Evolutionary conservation across 1,140 invertebrate species (phyloP).

Genomic region (Theocolax elegans): DNA sequence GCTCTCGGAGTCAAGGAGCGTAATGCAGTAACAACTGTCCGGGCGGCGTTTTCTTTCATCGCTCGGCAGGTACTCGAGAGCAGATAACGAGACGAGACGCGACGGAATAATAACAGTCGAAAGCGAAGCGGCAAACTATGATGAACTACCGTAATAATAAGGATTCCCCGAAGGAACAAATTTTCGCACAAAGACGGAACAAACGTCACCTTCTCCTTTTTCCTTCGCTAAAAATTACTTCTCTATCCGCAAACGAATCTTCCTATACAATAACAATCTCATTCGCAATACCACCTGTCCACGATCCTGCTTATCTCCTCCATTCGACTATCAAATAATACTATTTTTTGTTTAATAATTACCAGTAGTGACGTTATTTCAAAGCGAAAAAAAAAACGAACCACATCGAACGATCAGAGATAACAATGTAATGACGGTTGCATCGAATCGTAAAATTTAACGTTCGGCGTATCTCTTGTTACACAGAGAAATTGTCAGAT

Average conservation of each 20-base stretch:
- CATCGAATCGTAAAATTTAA: too few species aligned
- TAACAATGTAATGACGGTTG: too few species aligned
- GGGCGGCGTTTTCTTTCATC: slow-evolving; percentile 30
- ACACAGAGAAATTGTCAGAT: too few species aligned
- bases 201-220: neutral
- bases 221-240: slow-evolving; percentile 1
- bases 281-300: too few species aligned
- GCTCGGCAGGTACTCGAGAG: slow-evolving; percentile 16
- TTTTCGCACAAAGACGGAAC: neutral
- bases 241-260: too few species aligned
- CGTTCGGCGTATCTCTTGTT: too few species aligned
- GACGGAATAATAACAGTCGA: slow-evolving; percentile 6
- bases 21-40: slow-evolving; percentile 24
- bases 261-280: slow-evolving; percentile 47
- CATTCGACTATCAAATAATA: too few species aligned
- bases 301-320: too few species aligned
- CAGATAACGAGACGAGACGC: slow-evolving; percentile 20
- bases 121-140: slow-evolving; percentile 24
- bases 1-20: neutral
- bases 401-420: too few species aligned
- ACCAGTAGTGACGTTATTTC: too few species aligned
- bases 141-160: slow-evolving; percentile 29
- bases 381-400: too few species aligned
- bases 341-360: too few species aligned
- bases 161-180: neutral